These are phyloP conservation scores for Epizoanthus ramosus DNA, from an alignment of 92 coral and sea anemone species.

Conservation along the genomic window DNA sequence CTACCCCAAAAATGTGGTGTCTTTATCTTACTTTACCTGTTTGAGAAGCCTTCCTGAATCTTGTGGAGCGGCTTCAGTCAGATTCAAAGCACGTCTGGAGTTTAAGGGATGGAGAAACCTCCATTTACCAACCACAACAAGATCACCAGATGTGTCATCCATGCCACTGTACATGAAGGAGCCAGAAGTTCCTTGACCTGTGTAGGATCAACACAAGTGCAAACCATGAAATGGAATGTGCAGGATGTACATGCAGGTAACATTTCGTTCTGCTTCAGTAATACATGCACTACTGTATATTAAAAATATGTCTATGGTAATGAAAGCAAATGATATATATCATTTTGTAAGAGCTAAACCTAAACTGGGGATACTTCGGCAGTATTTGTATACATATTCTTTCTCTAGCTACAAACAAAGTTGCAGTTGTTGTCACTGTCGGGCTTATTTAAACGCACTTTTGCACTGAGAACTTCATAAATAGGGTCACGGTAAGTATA, in stretches of 20 bases:
- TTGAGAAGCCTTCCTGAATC: constrained; percentile 57
- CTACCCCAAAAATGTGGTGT: no score
- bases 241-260: background rate
- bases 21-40: constrained; percentile 1
- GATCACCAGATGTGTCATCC: constrained; percentile 81
- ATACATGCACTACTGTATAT: no score
- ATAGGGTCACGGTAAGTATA: no score
- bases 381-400: no score
- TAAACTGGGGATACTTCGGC: no score
- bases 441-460: no score
- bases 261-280: no score
- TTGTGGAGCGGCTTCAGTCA: constrained; percentile 63
- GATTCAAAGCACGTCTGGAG: constrained; percentile 55
- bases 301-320: no score
- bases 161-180: constrained; percentile 85
- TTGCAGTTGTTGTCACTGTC: background rate
- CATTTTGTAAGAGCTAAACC: no score
- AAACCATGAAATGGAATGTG: background rate
- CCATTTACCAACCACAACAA: constrained; percentile 93
- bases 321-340: no score
- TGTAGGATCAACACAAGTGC: background rate
- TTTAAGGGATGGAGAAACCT: constrained; percentile 45
- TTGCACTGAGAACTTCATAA: no score
- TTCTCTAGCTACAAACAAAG: no score
- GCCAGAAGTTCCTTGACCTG: constrained; percentile 91